Base-by-base conservation (phyloP, 2,888 invertebrate genomes). In the Folsomia candida region DNA sequence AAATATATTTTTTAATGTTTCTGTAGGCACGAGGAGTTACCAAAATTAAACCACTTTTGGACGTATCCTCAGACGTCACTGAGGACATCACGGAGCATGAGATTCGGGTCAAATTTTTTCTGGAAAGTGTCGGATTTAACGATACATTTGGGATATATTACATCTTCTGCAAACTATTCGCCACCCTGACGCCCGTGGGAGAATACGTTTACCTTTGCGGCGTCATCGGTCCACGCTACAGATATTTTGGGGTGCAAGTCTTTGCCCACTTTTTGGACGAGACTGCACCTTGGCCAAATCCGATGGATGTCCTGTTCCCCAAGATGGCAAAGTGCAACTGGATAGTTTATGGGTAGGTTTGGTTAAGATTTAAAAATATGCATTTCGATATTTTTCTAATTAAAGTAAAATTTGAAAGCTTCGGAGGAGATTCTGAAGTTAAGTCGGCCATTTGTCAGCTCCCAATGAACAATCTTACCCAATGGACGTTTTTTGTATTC, bases 291-390 rank as follows among this genome's bases (percentile, higher is more conserved):
- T 72, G 72, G 72, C 72, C 72, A 0, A 65, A 68, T 47, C 72
- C 72, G 14, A 72, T 72, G 72, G 72, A 72, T 26, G 65, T 68
- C 6, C 58, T 72, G 2, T 72, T 72, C 25, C 72, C 72, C 0
- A 72, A 72, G 62, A 72, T 72, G 69, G 72, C 72, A 20, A 72
- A 72, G 27, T 72, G 72, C 20, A 68, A 72, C 37, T 68, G 68
- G 72, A 29, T 58, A 20, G 29, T 47, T 1, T 72, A 72, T 37
- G 72, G 72, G 25, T 68, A n/a, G n/a, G n/a, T n/a, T n/a, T n/a
- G n/a, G n/a, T n/a, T n/a, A n/a, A n/a, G n/a, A n/a, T n/a, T n/a
- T n/a, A n/a, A n/a, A n/a, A n/a, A n/a, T n/a, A n/a, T n/a, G n/a
- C n/a, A n/a, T n/a, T n/a, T n/a, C n/a, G n/a, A n/a, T n/a, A n/a